Evolutionary conservation across 2,797 vertebrate species (phyloP).

Genomic region (Thripadectes ignobilis): DNA sequence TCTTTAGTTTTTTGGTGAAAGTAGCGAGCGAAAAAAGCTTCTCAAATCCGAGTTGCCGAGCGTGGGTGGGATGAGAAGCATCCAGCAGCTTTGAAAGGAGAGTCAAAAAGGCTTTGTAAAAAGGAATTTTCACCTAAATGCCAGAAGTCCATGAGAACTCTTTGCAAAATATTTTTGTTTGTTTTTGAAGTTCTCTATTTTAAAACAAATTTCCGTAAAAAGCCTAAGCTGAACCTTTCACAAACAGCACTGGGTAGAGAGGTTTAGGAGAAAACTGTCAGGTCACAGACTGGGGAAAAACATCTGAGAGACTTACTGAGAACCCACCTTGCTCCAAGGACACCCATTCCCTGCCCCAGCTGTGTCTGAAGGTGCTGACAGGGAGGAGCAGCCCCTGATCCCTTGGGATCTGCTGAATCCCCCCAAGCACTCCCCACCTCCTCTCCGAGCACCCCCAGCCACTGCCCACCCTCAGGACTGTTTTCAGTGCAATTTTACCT

Average conservation of each 20-base stretch:
- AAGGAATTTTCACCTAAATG: neutral
- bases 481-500: slow-evolving; percentile 35
- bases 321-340: neutral
- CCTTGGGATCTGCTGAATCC: neutral
- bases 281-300: neutral
- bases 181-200: neutral
- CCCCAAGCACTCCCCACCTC: neutral
- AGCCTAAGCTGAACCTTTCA: neutral
- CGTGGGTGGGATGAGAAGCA: neutral
- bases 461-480: neutral
- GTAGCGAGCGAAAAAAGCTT: slow-evolving; percentile 28
- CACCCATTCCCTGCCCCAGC: neutral
- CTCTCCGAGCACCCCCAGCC: neutral
- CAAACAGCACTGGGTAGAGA: neutral
- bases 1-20: slow-evolving; percentile 17
- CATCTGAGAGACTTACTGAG: neutral
- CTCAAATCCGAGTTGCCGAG: neutral
- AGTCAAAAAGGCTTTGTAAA: neutral
- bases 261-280: slow-evolving; percentile 20
- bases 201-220: slow-evolving; percentile 6
- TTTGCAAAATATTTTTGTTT: neutral
- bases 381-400: neutral
- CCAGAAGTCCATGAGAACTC: slow-evolving; percentile 24
- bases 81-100: slow-evolving; percentile 15
- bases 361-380: neutral